A percentile compares a stretch with the other conserved stretches of the same genome.
Evolutionary conservation across 2,797 vertebrate species (phyloP).

Genomic region (Sarcophilus harrisii): DNA sequence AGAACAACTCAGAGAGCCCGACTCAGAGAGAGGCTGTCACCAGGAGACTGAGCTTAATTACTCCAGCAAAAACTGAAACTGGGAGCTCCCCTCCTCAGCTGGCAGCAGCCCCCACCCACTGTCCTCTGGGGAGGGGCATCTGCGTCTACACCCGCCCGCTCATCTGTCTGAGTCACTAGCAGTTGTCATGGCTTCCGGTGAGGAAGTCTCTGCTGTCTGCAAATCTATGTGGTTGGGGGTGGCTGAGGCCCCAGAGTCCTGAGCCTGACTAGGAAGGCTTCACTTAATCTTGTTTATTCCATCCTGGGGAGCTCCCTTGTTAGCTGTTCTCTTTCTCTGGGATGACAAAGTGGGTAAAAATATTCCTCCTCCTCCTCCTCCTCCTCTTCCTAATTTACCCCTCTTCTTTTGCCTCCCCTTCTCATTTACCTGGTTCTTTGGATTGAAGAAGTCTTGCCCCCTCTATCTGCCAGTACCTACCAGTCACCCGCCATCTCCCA

Average conservation of each 20-base stretch:
- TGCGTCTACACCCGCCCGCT: background rate
- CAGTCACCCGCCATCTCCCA: background rate
- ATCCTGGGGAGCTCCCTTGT: background rate
- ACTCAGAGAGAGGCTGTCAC: background rate
- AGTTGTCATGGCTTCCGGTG: conserved; percentile 32
- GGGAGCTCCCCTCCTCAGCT: background rate
- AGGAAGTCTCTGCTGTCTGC: conserved; percentile 21
- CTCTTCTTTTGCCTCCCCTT: no score
- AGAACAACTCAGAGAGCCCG: background rate
- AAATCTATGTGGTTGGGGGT: conserved; percentile 3
- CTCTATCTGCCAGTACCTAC: background rate
- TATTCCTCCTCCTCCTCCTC: background rate
- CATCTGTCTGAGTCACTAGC: conserved; percentile 30
- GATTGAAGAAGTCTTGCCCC: no score
- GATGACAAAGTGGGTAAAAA: background rate
- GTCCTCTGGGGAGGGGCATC: background rate
- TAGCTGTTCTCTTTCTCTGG: background rate
- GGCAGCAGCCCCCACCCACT: background rate
- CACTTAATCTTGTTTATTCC: background rate
- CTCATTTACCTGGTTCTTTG: background rate
- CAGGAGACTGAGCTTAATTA: background rate
- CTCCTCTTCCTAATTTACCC: background rate
- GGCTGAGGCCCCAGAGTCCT: background rate
- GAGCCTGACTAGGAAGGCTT: background rate
- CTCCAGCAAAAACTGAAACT: background rate